phyloP scores from a whole-genome alignment of 2,888 invertebrate species.

The Eubasilissa splendida region DNA sequence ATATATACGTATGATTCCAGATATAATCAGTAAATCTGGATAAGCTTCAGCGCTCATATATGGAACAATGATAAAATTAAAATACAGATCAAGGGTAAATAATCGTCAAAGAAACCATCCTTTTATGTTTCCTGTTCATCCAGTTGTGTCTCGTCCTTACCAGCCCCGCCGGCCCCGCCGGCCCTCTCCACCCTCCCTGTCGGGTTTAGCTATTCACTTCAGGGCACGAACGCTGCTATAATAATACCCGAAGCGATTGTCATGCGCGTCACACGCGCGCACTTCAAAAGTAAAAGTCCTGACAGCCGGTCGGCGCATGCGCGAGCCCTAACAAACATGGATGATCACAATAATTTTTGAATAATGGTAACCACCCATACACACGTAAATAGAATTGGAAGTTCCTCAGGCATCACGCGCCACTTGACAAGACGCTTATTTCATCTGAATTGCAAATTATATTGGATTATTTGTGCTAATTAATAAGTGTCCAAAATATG shows the following conservation, averaged over 20 bases:
- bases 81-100: no score
- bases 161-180: not conserved
- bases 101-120: no score
- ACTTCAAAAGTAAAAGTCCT: conserved; percentile 51
- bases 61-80: no score
- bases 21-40: no score
- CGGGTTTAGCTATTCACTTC: conserved; percentile 9
- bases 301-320: conserved; percentile 30
- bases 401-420: no score
- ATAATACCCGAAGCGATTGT: conserved; percentile 36
- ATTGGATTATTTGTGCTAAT: no score
- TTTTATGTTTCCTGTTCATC: no score
- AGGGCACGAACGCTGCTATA: not conserved
- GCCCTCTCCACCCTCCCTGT: not conserved
- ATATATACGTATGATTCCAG: no score
- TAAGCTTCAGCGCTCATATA: no score
- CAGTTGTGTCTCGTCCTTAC: not conserved
- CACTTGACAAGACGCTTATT: no score
- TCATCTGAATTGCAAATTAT: no score
- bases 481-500: no score
- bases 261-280: conserved; percentile 44
- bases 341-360: conserved; percentile 9
- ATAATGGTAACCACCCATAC: not conserved
- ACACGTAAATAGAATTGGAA: not conserved
- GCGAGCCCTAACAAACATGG: not conserved